Base-by-base conservation (phyloP, 2,797 vertebrate species). In the Chloroceryle amazona region DNA sequence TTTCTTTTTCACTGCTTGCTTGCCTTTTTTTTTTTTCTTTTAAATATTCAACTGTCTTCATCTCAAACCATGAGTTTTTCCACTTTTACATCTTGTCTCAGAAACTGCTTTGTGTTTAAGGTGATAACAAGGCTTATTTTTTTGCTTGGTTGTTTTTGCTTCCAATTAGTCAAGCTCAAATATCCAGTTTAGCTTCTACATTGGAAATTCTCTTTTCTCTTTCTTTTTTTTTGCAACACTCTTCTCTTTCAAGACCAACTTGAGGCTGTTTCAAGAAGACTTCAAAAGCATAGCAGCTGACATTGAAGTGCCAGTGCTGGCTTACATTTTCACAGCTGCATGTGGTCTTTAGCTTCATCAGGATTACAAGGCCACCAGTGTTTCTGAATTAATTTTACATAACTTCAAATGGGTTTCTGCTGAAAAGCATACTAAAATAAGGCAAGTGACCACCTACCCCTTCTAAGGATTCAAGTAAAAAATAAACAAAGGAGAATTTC, bases 181-280 rank as follows among this genome's bases (percentile, higher is more conserved):
- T 58, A 90, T 19, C 16, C 5, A 75, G 26, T 74, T 84, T 75
- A 70, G 28, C 1, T 11, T 73, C 14, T 82, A 70, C 2, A 2
- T 8, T 60, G 60, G 44, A 66, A 83, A 47, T 49, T 33, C 39
- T 0, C 46, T 82, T 41, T 52, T 66, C 9, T 1, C 1, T 33
- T 47, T 33, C 42, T 41, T 61, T 51, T 44, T 65, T 55, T 58
- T 78, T 63, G 9, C 10, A 81, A 67, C 23, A 22, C 5, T 11
- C 94, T 93, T 72, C 29, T 89, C 49, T 93, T 79, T 94, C 51
- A 93, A 96, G 54, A 76, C 21, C 60, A 80, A 14, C 23, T 79
- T 51, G 12, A 65, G 25, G 19, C 41, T 51, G 4, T 81, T 88
- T 83, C 71, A 79, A 86, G 60, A 25, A 84, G 23, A 85, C 31